Evolutionary conservation across 2,113 vertebrate species (phyloP).

Genomic region (Sclerurus mexicanus): DNA sequence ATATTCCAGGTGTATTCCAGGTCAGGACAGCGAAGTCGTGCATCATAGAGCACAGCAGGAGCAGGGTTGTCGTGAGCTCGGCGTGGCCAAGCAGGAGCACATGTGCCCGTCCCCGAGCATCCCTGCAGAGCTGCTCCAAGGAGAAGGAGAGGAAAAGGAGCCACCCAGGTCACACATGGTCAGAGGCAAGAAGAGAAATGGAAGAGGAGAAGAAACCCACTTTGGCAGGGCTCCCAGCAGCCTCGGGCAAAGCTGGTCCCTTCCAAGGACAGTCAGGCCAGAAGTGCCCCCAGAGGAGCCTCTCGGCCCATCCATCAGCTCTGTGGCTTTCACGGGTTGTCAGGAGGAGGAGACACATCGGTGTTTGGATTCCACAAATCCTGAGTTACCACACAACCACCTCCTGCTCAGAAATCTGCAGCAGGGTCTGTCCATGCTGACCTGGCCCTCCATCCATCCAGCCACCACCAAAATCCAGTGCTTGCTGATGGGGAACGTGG

Average conservation of each 20-base stretch:
- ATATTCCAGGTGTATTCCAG: neutral
- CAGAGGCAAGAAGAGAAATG: accelerated
- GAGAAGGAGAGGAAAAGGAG: neutral
- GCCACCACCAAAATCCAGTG: neutral
- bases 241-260: neutral
- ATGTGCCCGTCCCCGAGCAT: neutral
- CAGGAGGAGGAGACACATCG: accelerated
- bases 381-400: neutral
- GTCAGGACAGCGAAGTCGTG: neutral
- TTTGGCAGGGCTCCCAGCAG: neutral
- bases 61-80: neutral
- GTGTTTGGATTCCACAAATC: neutral
- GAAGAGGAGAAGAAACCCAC: neutral
- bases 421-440: neutral
- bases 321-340: neutral
- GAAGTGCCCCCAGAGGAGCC: accelerated
- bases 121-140: neutral
- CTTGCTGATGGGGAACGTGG: neutral
- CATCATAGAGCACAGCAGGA: neutral
- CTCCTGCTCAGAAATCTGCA: neutral
- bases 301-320: neutral
- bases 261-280: neutral
- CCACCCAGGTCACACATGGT: accelerated
- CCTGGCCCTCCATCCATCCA: neutral
- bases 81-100: neutral